Evolutionary conservation across 2,797 vertebrate species (phyloP).

Genomic region (Pangasius djambal): DNA sequence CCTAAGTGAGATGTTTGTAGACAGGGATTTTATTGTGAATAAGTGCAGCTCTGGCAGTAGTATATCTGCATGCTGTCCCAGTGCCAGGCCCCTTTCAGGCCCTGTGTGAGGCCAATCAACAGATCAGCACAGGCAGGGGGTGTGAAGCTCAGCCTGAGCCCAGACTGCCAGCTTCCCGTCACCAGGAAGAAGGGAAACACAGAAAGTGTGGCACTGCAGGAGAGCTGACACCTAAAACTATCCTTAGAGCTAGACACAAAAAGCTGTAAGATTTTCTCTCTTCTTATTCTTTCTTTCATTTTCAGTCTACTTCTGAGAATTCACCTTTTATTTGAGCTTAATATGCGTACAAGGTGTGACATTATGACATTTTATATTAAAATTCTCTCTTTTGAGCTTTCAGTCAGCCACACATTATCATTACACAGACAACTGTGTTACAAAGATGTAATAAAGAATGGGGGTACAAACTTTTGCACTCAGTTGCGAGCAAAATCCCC

Average conservation of each 20-base stretch:
- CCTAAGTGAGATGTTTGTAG: not conserved
- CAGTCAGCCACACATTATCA: too few species aligned
- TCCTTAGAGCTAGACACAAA: constrained; percentile 29
- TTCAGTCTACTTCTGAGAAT: not conserved
- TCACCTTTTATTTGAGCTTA: not conserved
- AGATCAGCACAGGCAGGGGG: constrained; percentile 64
- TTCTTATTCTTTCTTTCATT: not conserved
- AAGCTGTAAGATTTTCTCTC: not conserved
- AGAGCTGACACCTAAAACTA: constrained; percentile 56
- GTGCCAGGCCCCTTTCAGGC: constrained; percentile 12
- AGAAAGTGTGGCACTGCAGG: not conserved
- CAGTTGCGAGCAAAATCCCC: too few species aligned
- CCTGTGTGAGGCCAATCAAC: constrained; percentile 71
- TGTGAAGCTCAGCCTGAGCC: constrained; percentile 61
- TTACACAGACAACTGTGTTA: not conserved
- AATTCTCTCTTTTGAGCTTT: not conserved
- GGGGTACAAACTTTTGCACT: not conserved
- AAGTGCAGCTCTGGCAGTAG: constrained; percentile 22
- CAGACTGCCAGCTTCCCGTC: constrained; percentile 61
- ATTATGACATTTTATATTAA: not conserved
- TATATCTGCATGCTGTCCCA: constrained; percentile 30
- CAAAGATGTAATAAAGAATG: not conserved
- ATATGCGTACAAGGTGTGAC: not conserved
- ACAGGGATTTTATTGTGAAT: constrained; percentile 24
- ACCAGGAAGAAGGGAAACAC: constrained; percentile 35